Evolutionary conservation across 2,888 invertebrate genomes (phyloP), one percentile per base, ranked within the genome.

Genomic region (Tolmerus cingulatus): DNA sequence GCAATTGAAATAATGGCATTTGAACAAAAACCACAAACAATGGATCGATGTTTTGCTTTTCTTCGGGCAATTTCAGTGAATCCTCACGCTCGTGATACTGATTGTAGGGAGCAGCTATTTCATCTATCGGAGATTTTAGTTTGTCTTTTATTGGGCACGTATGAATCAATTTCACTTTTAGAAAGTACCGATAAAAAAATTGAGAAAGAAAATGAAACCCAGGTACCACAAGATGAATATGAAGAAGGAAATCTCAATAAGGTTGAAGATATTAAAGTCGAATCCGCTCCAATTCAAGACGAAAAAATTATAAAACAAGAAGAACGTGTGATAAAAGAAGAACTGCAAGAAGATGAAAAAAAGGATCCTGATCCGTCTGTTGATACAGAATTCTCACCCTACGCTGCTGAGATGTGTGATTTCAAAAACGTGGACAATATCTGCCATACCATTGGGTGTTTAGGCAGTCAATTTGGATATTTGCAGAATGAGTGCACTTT

Each of bases 41-140:
- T 92, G 19, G 89, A 90, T 40, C 91, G 92, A 2, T 91, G 92
- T 84, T 92, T 93, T 91, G 90, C 90, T 1, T 88, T 92, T 23
- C 88, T 93, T 7, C 90, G 91, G 9, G 91, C 92, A 16, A 90
- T 92, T 14, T 90, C 91, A 7, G 90, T 89, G n/a, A 93, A 93
- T 89, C 89, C 90, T 0, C 89, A 90, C 34, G 90, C 91, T 4
- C 90, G 91, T 30, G 90, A 92, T 87, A 90, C 90, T 8, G 90
- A 90, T 14, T 91, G 91, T n/a, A 90, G 91, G 1, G 90, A 90
- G 55, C 91, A 92, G 85, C 91, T 91, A 74, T 92, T 92, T 76
- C 90, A 93, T 88, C 88, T 93, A 40, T 90, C 92, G 0, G 92
- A 92, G 88, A 90, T 93, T 30, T 90, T 93, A 2, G 90, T 92